phyloP scores from a whole-genome alignment of 2,113 vertebrate genomes.

The Rhinogobius similis region DNA sequence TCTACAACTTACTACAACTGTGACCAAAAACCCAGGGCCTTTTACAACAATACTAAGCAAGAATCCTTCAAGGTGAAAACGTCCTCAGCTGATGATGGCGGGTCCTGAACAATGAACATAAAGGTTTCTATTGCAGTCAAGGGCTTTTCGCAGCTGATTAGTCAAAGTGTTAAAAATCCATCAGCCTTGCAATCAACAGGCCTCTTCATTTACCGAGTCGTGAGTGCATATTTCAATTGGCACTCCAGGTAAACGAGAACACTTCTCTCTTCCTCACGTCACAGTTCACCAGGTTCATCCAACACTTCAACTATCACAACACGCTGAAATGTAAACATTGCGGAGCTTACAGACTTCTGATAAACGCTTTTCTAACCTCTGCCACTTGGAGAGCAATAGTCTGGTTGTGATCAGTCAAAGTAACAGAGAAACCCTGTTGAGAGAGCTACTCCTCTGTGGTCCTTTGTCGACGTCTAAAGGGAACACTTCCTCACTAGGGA shows the following conservation, averaged over 20 bases:
- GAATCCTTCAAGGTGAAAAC: neutral
- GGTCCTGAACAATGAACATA: too few species aligned
- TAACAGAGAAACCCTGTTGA: slow-evolving; percentile 27
- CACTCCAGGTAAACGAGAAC: slow-evolving; percentile 47
- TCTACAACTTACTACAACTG: neutral
- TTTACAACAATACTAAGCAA: too few species aligned
- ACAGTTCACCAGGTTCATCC: slow-evolving; percentile 23
- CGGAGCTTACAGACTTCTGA: slow-evolving; percentile 39
- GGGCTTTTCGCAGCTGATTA: slow-evolving; percentile 14
- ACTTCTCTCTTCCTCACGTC: slow-evolving; percentile 36
- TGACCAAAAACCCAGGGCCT: too few species aligned
- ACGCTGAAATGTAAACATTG: slow-evolving; percentile 15
- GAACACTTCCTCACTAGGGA: slow-evolving; percentile 59
- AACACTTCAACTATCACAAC: slow-evolving; percentile 35
- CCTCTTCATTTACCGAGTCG: slow-evolving; percentile 44
- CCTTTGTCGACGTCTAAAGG: slow-evolving; percentile 35
- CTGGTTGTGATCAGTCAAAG: slow-evolving; percentile 52
- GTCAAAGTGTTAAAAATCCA: slow-evolving; percentile 28
- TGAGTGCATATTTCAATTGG: slow-evolving; percentile 40
- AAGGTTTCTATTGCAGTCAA: slow-evolving; percentile 10
- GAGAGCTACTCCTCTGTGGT: slow-evolving; percentile 45
- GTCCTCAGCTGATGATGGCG: neutral
- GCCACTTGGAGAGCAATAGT: slow-evolving; percentile 29
- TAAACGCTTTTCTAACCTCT: slow-evolving; percentile 40
- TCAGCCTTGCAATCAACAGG: slow-evolving; percentile 47